Percentiles rank a stretch among this genome's conserved stretches.
These are phyloP conservation scores for Spermophilus dauricus DNA, from an alignment of 2,113 vertebrate genomes.

Conservation along the genomic window DNA sequence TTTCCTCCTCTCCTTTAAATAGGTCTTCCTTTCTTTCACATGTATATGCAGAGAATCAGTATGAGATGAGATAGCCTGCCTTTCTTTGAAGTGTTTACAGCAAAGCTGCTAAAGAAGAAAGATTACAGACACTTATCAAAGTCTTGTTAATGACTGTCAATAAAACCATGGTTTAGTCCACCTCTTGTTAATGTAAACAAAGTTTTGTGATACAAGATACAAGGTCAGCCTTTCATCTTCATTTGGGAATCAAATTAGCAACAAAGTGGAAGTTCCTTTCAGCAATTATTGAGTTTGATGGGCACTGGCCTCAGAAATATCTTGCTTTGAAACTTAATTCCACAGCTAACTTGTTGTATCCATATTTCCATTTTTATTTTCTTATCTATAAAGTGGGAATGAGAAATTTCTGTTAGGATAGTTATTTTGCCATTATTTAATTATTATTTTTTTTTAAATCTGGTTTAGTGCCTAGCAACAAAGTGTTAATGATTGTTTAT, in stretches of 20 bases:
- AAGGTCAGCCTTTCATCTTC: constrained; percentile 66
- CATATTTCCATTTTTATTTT: not conserved
- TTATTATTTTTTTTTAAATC: not conserved
- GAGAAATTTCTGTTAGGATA: not conserved
- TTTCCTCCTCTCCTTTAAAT: not conserved
- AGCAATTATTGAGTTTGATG: not conserved
- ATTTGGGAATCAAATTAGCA: not conserved
- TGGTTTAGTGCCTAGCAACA: not conserved
- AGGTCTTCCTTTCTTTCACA: constrained; percentile 37
- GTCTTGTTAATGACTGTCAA: constrained; percentile 66
- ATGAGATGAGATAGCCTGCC: constrained; percentile 42
- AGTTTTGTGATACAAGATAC: constrained; percentile 50
- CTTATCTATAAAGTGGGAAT: not conserved
- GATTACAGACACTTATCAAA: constrained; percentile 65
- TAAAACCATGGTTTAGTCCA: constrained; percentile 61
- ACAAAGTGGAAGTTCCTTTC: not conserved
- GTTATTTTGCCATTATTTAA: not conserved
- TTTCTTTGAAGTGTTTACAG: constrained; percentile 71
- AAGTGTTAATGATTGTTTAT: not conserved
- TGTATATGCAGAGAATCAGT: constrained; percentile 45
- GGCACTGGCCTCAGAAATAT: not conserved
- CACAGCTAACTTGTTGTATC: not conserved
- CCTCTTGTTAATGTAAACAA: constrained; percentile 73
- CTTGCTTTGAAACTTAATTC: not conserved
- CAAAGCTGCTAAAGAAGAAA: constrained; percentile 56